Percentiles rank a stretch among this genome's conserved stretches.
phyloP scores from a whole-genome alignment of 2,888 invertebrate genomes.

The Hybos culiciformis region DNA sequence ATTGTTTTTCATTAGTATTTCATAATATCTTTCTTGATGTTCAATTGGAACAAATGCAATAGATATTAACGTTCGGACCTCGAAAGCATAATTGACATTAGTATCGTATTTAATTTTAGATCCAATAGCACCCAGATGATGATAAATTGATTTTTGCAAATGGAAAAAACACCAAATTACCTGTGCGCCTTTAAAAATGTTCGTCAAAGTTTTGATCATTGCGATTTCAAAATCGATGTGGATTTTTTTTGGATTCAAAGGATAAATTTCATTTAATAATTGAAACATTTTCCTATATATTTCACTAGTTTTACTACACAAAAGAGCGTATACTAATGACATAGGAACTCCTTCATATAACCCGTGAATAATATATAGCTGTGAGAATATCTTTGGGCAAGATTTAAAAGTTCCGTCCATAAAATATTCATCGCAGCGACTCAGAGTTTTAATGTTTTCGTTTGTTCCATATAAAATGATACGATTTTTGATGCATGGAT shows the following conservation, averaged over 20 bases:
- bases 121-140: background rate
- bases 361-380: conserved; percentile 1
- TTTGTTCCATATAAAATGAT: background rate
- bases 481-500: background rate
- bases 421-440: background rate
- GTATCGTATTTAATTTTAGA: background rate
- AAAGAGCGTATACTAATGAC: background rate
- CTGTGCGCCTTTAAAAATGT: background rate
- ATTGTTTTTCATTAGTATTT: background rate
- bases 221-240: background rate
- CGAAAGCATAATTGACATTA: background rate
- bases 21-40: conserved; percentile 1
- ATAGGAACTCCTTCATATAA: background rate
- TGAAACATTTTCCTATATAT: background rate
- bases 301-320: background rate
- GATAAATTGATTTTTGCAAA: background rate
- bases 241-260: background rate
- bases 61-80: background rate
- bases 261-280: background rate
- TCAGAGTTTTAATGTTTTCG: background rate
- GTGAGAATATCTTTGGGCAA: background rate
- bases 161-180: background rate
- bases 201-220: background rate
- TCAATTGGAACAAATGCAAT: background rate
- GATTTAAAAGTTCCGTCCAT: conserved; percentile 1